Evolutionary conservation across 2,888 invertebrate genomes (phyloP).

Genomic region (Ganaspis brasiliensis): DNA sequence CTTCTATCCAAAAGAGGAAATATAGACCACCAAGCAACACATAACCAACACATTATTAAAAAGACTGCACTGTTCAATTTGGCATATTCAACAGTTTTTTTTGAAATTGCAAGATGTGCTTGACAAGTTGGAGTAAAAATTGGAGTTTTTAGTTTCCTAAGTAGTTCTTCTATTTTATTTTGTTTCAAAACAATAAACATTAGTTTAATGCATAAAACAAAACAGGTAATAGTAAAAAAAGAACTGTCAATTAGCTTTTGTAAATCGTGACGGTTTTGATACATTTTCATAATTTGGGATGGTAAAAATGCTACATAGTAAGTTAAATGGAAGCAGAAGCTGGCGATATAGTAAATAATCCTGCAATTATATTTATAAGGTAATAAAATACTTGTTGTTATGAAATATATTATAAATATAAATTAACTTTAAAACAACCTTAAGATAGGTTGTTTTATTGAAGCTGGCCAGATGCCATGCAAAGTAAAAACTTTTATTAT

Average conservation of each 20-base stretch:
- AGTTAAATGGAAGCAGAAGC: not conserved
- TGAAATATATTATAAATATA: not conserved
- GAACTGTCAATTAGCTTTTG: not conserved
- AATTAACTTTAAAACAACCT: not conserved
- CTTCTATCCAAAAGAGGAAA: slow-evolving; percentile 4
- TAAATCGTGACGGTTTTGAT: not conserved
- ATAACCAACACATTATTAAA: not conserved
- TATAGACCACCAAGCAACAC: not conserved
- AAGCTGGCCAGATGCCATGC: slow-evolving; percentile 1
- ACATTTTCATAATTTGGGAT: slow-evolving; percentile 14
- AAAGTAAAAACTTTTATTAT: not conserved
- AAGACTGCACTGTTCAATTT: not conserved
- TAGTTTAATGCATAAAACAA: not conserved
- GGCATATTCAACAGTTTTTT: not conserved
- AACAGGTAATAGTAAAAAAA: not conserved
- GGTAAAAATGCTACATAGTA: not conserved
- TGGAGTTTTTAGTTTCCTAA: not conserved
- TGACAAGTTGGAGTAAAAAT: not conserved
- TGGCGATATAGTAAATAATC: not conserved
- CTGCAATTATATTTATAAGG: not conserved
- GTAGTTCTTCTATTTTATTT: slow-evolving; percentile 2
- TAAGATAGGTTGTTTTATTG: not conserved
- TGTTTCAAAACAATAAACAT: not conserved
- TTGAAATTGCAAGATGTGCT: not conserved
- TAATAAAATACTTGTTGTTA: too few species aligned